Conservation (phyloP, 2,797 vertebrate species). For the Mus caroli region DNA sequence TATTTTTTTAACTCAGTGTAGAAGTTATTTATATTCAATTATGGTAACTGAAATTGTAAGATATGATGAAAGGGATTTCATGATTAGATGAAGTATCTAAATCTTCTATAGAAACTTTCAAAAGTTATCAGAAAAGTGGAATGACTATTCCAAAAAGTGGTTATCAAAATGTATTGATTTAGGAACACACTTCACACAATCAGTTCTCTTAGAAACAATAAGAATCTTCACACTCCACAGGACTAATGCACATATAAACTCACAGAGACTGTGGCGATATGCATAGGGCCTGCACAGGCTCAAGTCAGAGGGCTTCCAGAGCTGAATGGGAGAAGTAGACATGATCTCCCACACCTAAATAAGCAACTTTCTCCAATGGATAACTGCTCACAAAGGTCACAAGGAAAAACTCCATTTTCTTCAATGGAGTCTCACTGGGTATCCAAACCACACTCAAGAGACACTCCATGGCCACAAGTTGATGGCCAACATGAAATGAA, state of each 20-base stretch:
- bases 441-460: background rate
- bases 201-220: conserved; percentile 29
- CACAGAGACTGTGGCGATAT: background rate
- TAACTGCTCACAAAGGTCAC: background rate
- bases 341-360: background rate
- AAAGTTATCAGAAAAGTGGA: background rate
- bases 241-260: background rate
- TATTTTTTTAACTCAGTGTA: background rate
- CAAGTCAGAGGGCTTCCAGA: background rate
- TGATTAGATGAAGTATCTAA: background rate
- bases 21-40: conserved; percentile 36
- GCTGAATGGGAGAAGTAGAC: background rate
- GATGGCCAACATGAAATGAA: background rate
- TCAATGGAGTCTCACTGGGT: background rate
- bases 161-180: conserved; percentile 6
- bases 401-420: background rate
- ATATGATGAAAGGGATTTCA: conserved; percentile 9
- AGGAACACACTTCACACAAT: background rate
- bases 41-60: background rate
- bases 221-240: background rate
- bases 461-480: background rate
- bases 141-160: background rate
- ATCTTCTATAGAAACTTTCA: conserved; percentile 8
- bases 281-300: background rate
- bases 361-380: background rate